Evolutionary conservation across 2,797 vertebrate genomes (phyloP), one percentile per base, ranked within the genome.

Genomic region (Philypnodon macrostomus): DNA sequence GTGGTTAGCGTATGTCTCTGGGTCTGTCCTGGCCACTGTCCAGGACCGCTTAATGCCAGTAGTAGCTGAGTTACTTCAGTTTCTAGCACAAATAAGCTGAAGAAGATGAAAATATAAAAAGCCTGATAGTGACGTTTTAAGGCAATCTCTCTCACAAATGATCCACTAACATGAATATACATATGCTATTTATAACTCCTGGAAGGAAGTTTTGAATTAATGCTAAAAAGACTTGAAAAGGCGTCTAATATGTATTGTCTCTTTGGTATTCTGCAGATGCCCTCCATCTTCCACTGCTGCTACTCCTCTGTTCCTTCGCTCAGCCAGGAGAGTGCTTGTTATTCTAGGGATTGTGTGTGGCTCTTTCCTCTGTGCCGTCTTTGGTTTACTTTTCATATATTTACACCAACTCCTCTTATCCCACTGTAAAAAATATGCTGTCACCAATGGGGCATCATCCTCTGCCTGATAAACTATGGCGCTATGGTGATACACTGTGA

Each of bases 261-360:
- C 51, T 70, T 87, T 75, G 53, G 80, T 83, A 84, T 87, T 84
- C 83, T 49, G 50, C 24, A 30, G 61, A 55, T 48, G 64, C 30
- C 58, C 59, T 70, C 71, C 47, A 65, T 76, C 71, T 71, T 72
- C 71, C 70, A 45, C 70, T 56, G 59, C 73, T 73, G 67, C 62
- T 73, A 66, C 63, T 76, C 51, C 60, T 67, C 63, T 54, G 58
- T 33, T 48, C 62, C 62, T 65, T 80, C 46, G 74, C 69, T 67
- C 31, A 16, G 59, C 64, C 64, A 77, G 63, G 70, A 59, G 63
- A 79, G 70, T 65, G 65, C 48, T 87, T 86, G 77, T 80, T 85
- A 87, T 85, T 85, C 85, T 52, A 75, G 32, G 75, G 80, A 79
- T 77, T 76, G 69, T 77, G 66, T 73, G 63, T 56, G 67, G 65